These are phyloP conservation scores for Agrochola litura DNA, from an alignment of 2,888 invertebrate genomes.

Conservation along the genomic window DNA sequence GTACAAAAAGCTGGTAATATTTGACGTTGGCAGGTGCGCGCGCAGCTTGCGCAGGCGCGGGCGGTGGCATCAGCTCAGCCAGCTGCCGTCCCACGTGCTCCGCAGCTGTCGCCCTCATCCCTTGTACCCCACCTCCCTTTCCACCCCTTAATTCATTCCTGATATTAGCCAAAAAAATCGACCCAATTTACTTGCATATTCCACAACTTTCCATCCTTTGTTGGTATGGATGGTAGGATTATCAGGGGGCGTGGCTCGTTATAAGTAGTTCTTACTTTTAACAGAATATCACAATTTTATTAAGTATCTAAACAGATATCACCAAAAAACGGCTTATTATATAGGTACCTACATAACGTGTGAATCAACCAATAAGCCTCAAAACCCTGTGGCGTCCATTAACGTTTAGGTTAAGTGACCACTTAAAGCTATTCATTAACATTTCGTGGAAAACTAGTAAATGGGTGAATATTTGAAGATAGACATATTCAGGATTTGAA, in stretches of 20 bases:
- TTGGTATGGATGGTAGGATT: not conserved
- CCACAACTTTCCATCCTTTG: slow-evolving; percentile 21
- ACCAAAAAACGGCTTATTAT: no score
- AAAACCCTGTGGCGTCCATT: not conserved
- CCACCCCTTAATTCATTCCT: slow-evolving; percentile 67
- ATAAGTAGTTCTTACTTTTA: not conserved
- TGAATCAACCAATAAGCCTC: not conserved
- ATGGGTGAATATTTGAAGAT: no score
- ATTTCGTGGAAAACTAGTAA: slow-evolving; percentile 11
- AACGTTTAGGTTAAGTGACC: not conserved
- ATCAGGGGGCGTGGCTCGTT: not conserved
- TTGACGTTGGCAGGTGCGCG: slow-evolving; percentile 83
- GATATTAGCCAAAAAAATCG: slow-evolving; percentile 61
- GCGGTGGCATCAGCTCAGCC: slow-evolving; percentile 67
- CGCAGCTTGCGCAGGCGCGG: slow-evolving; percentile 84
- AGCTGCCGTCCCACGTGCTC: slow-evolving; percentile 88
- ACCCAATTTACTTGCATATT: slow-evolving; percentile 41
- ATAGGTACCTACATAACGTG: no score
- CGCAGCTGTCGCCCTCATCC: slow-evolving; percentile 85
- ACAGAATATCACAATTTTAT: not conserved
- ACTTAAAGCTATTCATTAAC: slow-evolving; percentile 9
- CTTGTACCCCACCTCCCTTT: slow-evolving; percentile 66
- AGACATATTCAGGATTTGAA: not conserved
- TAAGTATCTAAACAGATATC: not conserved
- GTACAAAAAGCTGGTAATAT: slow-evolving; percentile 76